These are phyloP conservation scores for Achlya flavicornis DNA, from an alignment of 2,888 invertebrate genomes.

Conservation along the genomic window DNA sequence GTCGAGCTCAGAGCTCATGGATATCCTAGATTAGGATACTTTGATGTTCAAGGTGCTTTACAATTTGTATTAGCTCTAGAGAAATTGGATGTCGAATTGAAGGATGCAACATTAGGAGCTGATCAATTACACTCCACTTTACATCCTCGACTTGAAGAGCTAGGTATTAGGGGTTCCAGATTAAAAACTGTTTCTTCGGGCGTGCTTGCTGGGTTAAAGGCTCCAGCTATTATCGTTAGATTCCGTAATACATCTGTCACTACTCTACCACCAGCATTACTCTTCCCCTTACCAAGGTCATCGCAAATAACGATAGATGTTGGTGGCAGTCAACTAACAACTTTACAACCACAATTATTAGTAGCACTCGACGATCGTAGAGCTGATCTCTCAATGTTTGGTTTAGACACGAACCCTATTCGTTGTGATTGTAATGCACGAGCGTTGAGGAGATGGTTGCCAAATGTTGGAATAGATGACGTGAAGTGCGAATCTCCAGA, in stretches of 20 bases:
- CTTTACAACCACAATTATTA: constrained; percentile 90
- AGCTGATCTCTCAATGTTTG: constrained; percentile 88
- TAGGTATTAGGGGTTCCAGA: constrained; percentile 90
- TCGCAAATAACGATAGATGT: constrained; percentile 91
- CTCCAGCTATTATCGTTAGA: constrained; percentile 87
- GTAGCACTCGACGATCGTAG: constrained; percentile 92
- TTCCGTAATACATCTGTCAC: constrained; percentile 92
- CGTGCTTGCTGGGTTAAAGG: constrained; percentile 91
- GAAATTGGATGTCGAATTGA: constrained; percentile 92
- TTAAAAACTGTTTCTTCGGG: constrained; percentile 92
- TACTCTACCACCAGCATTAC: constrained; percentile 90
- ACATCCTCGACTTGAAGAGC: constrained; percentile 89
- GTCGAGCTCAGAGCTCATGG: constrained; percentile 88
- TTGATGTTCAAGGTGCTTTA: constrained; percentile 94
- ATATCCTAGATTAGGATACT: constrained; percentile 91
- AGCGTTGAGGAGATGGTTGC: constrained; percentile 91
- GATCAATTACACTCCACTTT: constrained; percentile 91
- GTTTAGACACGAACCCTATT: constrained; percentile 91
- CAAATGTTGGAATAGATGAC: constrained; percentile 84
- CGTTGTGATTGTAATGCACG: constrained; percentile 93
- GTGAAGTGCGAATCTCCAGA: constrained; percentile 88
- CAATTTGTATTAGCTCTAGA: constrained; percentile 89
- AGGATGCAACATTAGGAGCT: constrained; percentile 91
- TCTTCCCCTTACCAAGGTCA: constrained; percentile 94
- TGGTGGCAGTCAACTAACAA: constrained; percentile 89